These are phyloP conservation scores for Nyctalus aviator DNA, from an alignment of 2,797 vertebrate genomes.

Conservation along the genomic window DNA sequence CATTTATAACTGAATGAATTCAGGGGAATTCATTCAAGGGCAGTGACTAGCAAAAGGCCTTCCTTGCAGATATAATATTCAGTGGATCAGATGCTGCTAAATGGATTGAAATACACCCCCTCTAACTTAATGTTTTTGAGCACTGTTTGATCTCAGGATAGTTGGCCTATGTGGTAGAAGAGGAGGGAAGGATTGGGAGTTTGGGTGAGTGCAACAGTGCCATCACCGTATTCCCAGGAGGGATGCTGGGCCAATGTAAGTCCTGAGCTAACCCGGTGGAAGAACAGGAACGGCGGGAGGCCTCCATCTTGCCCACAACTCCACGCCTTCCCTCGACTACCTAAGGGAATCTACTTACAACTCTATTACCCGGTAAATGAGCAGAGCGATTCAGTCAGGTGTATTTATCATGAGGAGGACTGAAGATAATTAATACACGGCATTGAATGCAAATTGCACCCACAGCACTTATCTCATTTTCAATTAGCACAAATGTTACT, in stretches of 20 bases:
- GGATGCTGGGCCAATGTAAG: not conserved
- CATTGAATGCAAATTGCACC: slow-evolving; percentile 92
- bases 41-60: slow-evolving; percentile 13
- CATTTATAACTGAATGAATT: slow-evolving; percentile 78
- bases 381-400: slow-evolving; percentile 91
- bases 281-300: slow-evolving; percentile 73
- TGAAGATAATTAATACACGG: slow-evolving; percentile 92
- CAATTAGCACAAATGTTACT: slow-evolving; percentile 92
- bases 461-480: slow-evolving; percentile 93
- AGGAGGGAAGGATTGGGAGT: not conserved
- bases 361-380: slow-evolving; percentile 91
- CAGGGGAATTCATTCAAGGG: slow-evolving; percentile 59
- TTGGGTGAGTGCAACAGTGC: not conserved
- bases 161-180: not conserved
- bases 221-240: not conserved
- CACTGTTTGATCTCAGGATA: slow-evolving; percentile 39
- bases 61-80: slow-evolving; percentile 49
- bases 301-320: slow-evolving; percentile 82
- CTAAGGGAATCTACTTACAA: slow-evolving; percentile 90
- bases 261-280: slow-evolving; percentile 57
- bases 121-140: not conserved
- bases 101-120: not conserved
- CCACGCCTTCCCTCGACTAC: slow-evolving; percentile 85
- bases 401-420: slow-evolving; percentile 91
- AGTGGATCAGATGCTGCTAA: rapidly evolving